Evolutionary conservation across 1,140 invertebrate species (phyloP), one percentile per base, ranked within the genome.

Genomic region (Psix sp.): DNA sequence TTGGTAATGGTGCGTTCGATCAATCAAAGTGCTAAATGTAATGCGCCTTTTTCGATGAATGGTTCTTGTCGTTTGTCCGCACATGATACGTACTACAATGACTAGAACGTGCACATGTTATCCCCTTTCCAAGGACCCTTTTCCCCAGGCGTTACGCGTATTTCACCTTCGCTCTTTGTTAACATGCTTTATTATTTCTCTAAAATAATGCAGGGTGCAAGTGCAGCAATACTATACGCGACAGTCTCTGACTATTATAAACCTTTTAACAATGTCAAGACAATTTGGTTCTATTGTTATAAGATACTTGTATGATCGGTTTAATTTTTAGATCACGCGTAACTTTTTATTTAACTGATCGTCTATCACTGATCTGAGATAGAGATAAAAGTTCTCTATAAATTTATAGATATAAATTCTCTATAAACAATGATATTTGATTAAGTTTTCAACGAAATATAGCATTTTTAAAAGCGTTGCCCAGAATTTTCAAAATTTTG

Each of bases 261-360:
- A 48, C 70, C 65, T 70, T 75, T 75, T 75, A 75, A 45, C 65
- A 70, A 68, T 29, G 57, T 68, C 59, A 68, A 75, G 59, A 75
- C 66, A 75, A 75, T 68, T 51, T 42, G 56, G 43, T 36, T 9
- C 31, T 39, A 40, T 65, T 54, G 60, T 59, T 36, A 66, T n/a
- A 35, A 74, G 65, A 59, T 20, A 45, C 16, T 48, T 56, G 11
- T 66, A 66, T 63, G 14, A 9, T 13, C 11, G 0, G 10, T 62
- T 71, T 40, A 57, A 62, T 54, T 46, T 60, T 70, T 60, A 17
- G 10, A 10, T 11, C 10, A 7, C 26, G 26, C n/a, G 2, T 29
- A n/a, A 29, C 26, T 10, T 29, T 29, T 29, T 29, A n/a, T 29
- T 7, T 29, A 7, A n/a, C 7, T n/a, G 26, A 1, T 29, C n/a